Conservation (phyloP, 1,140 invertebrate genomes). For the Periplaneta americana region DNA sequence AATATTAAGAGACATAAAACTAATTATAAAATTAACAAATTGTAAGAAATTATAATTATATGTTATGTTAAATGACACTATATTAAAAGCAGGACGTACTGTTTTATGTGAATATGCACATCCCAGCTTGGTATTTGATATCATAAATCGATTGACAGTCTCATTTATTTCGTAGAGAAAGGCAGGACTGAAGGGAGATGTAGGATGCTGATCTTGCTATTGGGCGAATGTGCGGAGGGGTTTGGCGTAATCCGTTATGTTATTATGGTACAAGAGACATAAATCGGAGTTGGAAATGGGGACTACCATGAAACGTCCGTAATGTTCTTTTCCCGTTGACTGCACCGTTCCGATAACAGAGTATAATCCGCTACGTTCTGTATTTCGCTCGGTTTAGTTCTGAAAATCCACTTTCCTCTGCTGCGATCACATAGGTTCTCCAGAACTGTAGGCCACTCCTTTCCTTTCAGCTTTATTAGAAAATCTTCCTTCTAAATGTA, state of each 20-base stretch:
- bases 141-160: too few relatives aligned
- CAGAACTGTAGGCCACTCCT: neutral
- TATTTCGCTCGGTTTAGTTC: neutral
- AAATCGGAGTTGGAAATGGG: neutral
- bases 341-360: neutral
- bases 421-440: neutral
- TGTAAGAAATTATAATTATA: too few relatives aligned
- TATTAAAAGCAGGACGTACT: too few relatives aligned
- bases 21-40: too few relatives aligned
- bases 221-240: neutral
- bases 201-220: too few relatives aligned
- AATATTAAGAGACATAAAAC: too few relatives aligned
- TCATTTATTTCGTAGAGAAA: too few relatives aligned
- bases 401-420: neutral
- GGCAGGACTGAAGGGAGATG: too few relatives aligned
- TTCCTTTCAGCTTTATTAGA: neutral
- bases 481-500: neutral
- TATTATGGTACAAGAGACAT: neutral
- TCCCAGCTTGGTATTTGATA: too few relatives aligned
- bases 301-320: neutral
- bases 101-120: too few relatives aligned
- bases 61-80: too few relatives aligned
- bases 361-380: neutral
- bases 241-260: neutral
- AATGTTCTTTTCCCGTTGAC: neutral